Conservation (phyloP, 1,140 invertebrate genomes). For the Odontomachus brunneus region DNA sequence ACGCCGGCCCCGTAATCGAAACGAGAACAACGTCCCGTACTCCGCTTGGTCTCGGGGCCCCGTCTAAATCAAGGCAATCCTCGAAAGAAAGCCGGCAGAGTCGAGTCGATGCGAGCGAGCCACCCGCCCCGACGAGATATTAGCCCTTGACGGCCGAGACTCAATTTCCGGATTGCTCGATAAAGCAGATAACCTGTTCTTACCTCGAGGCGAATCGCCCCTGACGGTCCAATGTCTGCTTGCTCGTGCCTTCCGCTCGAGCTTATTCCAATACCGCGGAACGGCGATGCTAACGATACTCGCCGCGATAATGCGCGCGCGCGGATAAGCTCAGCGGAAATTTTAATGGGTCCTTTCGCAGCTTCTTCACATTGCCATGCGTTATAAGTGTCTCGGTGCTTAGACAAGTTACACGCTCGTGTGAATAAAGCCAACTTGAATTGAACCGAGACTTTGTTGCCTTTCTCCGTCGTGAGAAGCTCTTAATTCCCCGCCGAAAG, state of each 20-base stretch:
- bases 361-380: neutral
- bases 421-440: too few relatives aligned
- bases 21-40: constrained; percentile 58
- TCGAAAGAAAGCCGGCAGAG: constrained; percentile 48
- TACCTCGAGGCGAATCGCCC: constrained; percentile 52
- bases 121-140: constrained; percentile 50
- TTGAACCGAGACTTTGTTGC: too few relatives aligned
- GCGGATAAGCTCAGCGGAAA: constrained; percentile 12
- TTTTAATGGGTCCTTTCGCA: neutral
- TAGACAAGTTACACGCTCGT: neutral
- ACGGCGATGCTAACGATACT: constrained; percentile 23
- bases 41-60: constrained; percentile 22
- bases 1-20: constrained; percentile 62
- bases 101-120: constrained; percentile 13
- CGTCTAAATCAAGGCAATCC: constrained; percentile 69
- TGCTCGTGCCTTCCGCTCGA: constrained; percentile 26
- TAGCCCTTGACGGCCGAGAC: constrained; percentile 57
- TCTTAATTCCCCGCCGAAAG: too few relatives aligned
- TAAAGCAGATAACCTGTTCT: constrained; percentile 60
- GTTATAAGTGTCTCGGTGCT: neutral
- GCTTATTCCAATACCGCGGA: constrained; percentile 31
- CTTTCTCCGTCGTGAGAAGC: too few relatives aligned
- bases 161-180: constrained; percentile 61
- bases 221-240: constrained; percentile 46
- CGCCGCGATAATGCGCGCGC: neutral